Base-by-base conservation (phyloP, 2,113 vertebrate genomes). In the Dryoscopus gambensis region DNA sequence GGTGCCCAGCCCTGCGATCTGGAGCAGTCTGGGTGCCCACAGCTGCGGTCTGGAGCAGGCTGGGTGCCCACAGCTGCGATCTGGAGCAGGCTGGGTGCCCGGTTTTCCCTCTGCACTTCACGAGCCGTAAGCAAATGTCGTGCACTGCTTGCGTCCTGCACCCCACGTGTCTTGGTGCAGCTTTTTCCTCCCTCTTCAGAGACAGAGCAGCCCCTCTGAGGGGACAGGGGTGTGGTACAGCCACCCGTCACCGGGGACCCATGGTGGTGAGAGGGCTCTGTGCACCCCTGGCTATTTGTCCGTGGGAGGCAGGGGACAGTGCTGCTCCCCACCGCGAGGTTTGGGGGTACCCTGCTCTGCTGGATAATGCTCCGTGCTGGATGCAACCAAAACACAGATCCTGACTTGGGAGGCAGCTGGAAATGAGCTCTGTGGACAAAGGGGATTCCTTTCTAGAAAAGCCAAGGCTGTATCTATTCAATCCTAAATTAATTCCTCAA, bases 101-200 rank as follows among this genome's bases (percentile, higher is more conserved):
- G 0, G 6, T 40, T 56, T 79, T 44, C 71, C 52, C 47, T 6
- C 33, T 20, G 47, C 18, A 1, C 25, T 65, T 10, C 28, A 56
- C 18, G 52, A 83, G 37, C 56, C 2, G 0, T 9, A 10, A 30
- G 30, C 23, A 55, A 60, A 59, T 20, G 19, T 5, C 4, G 1
- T 3, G 4, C 22, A 0, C 40, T 25, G 20, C 20, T 62, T 8
- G 15, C 31, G 11, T 16, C 0, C 0, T 16, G 28, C 5, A 7
- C 28, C n/a, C 59, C 24, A 9, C 19, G 0, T 1, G 5, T 31
- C 42, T 11, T 2, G 12, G 27, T 9, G 31, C n/a, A 30, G 13
- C 35, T 53, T 63, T 77, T 23, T 7, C 28, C 77, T 75, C 16
- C 3, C 33, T 13, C 23, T 31, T 25, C 22, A 39, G 0, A 17